Conservation (phyloP, 92 coral and sea anemone genomes). For the Paramuricea clavata region DNA sequence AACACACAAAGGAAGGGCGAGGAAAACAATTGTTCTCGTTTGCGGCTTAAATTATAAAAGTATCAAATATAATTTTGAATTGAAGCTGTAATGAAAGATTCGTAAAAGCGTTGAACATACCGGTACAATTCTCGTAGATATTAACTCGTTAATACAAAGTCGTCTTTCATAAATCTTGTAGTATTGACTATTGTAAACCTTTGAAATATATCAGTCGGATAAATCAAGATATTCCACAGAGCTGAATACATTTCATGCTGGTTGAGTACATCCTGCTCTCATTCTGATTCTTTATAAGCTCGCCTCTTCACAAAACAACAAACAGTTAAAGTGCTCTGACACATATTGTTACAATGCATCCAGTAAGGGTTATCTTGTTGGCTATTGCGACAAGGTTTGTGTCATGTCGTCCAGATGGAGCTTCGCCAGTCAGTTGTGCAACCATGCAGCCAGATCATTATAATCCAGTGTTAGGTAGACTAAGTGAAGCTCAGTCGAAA, state of each 20-base stretch:
- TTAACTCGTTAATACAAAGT: too few species aligned
- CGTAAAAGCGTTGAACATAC: too few species aligned
- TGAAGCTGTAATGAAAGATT: too few species aligned
- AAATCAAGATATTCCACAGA: too few species aligned
- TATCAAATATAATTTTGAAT: too few species aligned
- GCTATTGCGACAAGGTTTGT: not conserved
- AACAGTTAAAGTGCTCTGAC: not conserved
- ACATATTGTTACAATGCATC: not conserved
- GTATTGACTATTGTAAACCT: too few species aligned
- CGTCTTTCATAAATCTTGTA: too few species aligned
- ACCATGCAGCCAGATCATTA: not conserved
- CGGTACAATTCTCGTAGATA: too few species aligned
- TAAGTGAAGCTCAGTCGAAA: not conserved
- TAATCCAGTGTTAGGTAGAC: not conserved
- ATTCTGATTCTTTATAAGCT: not conserved
- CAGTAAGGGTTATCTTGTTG: not conserved
- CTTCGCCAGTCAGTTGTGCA: not conserved
- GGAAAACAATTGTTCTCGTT: too few species aligned
- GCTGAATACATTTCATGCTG: constrained; percentile 15
- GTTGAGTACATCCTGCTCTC: not conserved
- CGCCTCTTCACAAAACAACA: not conserved
- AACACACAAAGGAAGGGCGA: too few species aligned
- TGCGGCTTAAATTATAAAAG: too few species aligned
- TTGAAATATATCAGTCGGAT: too few species aligned
- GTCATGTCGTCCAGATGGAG: constrained; percentile 8